phyloP scores from a whole-genome alignment of 2,113 vertebrate genomes.

The Rana temporaria region DNA sequence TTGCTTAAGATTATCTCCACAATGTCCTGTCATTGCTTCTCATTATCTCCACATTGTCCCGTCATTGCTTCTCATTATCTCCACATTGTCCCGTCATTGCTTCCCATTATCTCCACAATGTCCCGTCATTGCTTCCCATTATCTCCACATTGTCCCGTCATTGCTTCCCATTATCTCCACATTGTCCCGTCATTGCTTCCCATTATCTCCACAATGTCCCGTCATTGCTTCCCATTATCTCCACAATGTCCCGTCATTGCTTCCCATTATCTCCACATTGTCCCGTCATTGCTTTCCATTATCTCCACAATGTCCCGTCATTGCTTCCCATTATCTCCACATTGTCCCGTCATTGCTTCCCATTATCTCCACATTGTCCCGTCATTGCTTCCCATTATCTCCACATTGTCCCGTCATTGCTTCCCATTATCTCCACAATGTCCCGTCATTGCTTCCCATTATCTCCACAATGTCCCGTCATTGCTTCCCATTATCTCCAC shows the following conservation, averaged over 20 bases:
- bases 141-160: no score
- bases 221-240: no score
- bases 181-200: not conserved
- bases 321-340: not conserved
- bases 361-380: not conserved
- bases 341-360: not conserved
- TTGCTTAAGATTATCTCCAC: no score
- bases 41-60: conserved; percentile 4
- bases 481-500: no score
- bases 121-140: no score
- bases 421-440: not conserved
- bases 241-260: not conserved
- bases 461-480: not conserved
- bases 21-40: not conserved
- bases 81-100: not conserved
- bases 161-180: not conserved
- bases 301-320: not conserved
- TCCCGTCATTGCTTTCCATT: not conserved
- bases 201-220: not conserved
- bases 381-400: no score
- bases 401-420: no score
- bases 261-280: no score
- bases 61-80: not conserved
- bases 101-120: no score
- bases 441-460: no score